These are phyloP conservation scores for Boleophthalmus pectinirostris DNA, from an alignment of 2,113 vertebrate species.

Conservation along the genomic window DNA sequence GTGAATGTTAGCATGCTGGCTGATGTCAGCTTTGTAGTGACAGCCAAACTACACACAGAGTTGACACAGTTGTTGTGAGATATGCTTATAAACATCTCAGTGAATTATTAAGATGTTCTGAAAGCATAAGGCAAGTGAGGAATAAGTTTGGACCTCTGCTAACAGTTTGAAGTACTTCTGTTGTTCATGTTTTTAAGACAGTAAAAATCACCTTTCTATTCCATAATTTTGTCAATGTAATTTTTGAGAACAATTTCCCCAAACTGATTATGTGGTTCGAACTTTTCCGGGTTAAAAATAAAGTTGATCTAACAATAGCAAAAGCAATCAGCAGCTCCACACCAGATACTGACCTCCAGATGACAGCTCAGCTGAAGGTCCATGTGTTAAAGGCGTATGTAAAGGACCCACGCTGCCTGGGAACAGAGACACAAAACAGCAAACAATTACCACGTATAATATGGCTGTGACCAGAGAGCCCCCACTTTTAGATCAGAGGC, in stretches of 20 bases:
- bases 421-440: slow-evolving; percentile 4
- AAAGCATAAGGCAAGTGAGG: too few species aligned
- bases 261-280: not conserved
- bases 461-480: slow-evolving; percentile 15
- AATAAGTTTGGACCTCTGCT: too few species aligned
- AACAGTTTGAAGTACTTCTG: too few species aligned
- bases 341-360: slow-evolving; percentile 28
- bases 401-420: not conserved
- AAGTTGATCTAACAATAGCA: slow-evolving; percentile 1
- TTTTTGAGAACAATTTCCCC: not conserved
- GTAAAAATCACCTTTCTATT: too few species aligned
- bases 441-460: slow-evolving; percentile 8
- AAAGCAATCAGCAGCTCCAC: slow-evolving; percentile 39
- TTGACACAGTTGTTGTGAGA: too few species aligned
- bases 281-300: slow-evolving; percentile 1
- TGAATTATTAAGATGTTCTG: too few species aligned
- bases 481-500: slow-evolving; percentile 60
- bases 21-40: too few species aligned
- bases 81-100: too few species aligned
- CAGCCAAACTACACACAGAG: too few species aligned
- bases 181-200: too few species aligned
- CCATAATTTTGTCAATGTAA: not conserved
- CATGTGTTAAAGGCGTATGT: slow-evolving; percentile 33
- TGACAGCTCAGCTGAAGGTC: slow-evolving; percentile 22
- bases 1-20: too few species aligned